Conservation (phyloP, 92 coral and sea anemone species). For the Palythoa heliodiscus region DNA sequence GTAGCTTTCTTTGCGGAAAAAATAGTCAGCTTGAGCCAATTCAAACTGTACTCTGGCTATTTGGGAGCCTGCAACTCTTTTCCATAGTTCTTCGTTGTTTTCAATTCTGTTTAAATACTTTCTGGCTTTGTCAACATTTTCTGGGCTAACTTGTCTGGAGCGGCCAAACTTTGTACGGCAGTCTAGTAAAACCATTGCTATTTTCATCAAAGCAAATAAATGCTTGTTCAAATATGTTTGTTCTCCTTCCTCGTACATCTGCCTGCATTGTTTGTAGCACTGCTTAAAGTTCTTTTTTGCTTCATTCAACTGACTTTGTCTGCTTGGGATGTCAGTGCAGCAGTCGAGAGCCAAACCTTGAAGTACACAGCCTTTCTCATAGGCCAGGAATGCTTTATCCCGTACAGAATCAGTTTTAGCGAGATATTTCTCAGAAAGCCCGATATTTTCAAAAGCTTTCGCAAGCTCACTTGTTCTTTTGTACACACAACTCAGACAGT, state of each 20-base stretch:
- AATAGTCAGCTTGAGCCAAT: slow-evolving; percentile 24
- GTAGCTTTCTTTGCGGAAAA: slow-evolving; percentile 32
- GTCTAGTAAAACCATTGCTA: slow-evolving; percentile 18
- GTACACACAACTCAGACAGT: slow-evolving; percentile 25
- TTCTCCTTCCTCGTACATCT: slow-evolving; percentile 20
- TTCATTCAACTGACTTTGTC: slow-evolving; percentile 6
- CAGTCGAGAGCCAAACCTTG: not conserved
- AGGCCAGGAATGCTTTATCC: slow-evolving; percentile 39
- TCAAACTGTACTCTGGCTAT: slow-evolving; percentile 32
- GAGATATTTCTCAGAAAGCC: not conserved
- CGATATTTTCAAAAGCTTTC: slow-evolving; percentile 21
- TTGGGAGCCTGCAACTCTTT: not conserved
- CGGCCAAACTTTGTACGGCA: slow-evolving; percentile 14
- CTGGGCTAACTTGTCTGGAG: slow-evolving; percentile 1
- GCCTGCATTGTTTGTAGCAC: not conserved
- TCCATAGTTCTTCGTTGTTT: slow-evolving; percentile 17
- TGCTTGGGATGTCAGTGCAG: not conserved
- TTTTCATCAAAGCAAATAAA: slow-evolving; percentile 28
- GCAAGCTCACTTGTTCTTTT: slow-evolving; percentile 22
- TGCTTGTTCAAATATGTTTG: slow-evolving; percentile 21
- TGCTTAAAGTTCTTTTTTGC: slow-evolving; percentile 19
- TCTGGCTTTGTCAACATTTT: slow-evolving; percentile 8
- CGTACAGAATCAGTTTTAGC: slow-evolving; percentile 13
- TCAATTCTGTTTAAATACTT: slow-evolving; percentile 12
- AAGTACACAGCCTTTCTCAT: slow-evolving; percentile 41